phyloP scores from a whole-genome alignment of 2,113 vertebrate genomes.

The Albula glossodonta region DNA sequence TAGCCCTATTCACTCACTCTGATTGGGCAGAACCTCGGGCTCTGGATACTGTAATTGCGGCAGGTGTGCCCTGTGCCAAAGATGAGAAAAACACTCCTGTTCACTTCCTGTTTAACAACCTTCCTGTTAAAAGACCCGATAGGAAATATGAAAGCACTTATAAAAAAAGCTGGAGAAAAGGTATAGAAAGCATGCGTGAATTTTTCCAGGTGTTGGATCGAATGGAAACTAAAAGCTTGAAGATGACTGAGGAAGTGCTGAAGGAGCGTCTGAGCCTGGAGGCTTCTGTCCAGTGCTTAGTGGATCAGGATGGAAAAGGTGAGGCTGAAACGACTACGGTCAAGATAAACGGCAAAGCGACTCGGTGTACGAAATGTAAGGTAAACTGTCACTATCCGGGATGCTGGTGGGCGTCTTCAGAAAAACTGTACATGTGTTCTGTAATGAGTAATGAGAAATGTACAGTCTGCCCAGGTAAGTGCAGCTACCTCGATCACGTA shows the following conservation, averaged over 20 bases:
- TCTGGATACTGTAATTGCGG: neutral
- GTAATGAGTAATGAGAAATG: too few relatives aligned
- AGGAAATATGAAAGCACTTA: neutral
- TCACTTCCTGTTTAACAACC: neutral
- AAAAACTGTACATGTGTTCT: too few relatives aligned
- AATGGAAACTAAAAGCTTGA: neutral
- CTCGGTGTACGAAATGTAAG: conserved; percentile 27
- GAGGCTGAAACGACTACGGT: neutral
- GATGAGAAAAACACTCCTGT: neutral
- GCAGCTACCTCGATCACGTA: conserved; percentile 6
- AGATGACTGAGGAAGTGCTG: neutral
- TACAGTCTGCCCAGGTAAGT: too few relatives aligned
- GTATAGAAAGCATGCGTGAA: neutral
- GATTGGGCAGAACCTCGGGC: neutral
- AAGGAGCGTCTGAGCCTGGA: neutral
- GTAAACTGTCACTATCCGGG: conserved; percentile 33
- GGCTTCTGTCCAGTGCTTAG: neutral
- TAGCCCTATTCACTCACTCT: conserved; percentile 21
- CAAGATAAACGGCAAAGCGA: neutral
- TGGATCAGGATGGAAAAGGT: neutral
- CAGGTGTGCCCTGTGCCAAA: too few relatives aligned
- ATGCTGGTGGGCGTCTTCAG: conserved; percentile 8
- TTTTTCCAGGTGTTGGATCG: neutral
- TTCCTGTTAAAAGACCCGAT: neutral
- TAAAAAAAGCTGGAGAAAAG: neutral